A percentile compares a stretch with the other conserved stretches of the same genome.
Evolutionary conservation across 2,797 vertebrate species (phyloP).

Genomic region (Premnoplex brunnescens): DNA sequence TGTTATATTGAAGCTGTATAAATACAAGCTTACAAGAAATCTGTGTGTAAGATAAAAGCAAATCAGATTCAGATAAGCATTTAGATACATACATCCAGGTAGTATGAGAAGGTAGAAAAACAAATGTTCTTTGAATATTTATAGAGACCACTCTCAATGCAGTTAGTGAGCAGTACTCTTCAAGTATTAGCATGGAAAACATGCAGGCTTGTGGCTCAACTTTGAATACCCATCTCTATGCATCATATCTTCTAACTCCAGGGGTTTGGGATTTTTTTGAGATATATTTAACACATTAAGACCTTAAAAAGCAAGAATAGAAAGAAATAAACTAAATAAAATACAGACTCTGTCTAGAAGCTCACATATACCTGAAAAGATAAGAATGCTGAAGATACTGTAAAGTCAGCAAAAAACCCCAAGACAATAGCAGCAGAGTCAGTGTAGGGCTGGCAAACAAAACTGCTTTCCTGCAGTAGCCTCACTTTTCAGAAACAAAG

Average conservation of each 20-base stretch:
- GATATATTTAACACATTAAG: neutral
- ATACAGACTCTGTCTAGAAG: neutral
- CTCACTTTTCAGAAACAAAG: neutral
- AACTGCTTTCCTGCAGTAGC: neutral
- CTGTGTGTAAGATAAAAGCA: neutral
- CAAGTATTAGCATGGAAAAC: neutral
- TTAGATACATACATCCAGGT: neutral
- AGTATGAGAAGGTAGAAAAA: neutral
- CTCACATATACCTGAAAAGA: neutral
- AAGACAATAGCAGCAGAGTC: neutral
- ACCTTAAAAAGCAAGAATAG: neutral
- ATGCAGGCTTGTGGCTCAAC: neutral
- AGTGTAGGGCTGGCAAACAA: neutral
- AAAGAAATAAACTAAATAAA: neutral
- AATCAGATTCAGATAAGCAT: neutral
- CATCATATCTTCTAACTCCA: neutral
- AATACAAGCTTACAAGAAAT: neutral
- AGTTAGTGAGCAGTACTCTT: neutral
- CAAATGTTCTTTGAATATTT: neutral
- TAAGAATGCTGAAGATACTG: neutral
- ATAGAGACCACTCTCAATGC: neutral
- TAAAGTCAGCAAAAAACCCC: neutral
- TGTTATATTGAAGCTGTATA: neutral
- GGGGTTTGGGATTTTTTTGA: rapidly evolving
- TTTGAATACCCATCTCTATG: neutral